Base-by-base conservation (phyloP, 23 tunicate species). In the Botrylloides violaceus region DNA sequence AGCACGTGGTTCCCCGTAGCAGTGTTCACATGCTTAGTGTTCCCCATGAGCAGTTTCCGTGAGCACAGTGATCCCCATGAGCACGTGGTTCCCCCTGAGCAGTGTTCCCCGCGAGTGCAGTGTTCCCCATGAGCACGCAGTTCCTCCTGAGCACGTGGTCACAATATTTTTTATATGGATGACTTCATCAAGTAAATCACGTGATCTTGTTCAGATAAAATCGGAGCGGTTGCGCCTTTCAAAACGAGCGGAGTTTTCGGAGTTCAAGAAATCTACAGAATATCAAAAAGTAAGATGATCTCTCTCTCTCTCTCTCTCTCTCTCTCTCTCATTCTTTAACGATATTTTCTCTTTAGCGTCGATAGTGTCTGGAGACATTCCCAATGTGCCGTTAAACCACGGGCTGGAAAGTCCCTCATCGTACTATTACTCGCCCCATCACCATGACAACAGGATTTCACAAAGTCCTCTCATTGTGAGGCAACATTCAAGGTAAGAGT, bases 231-330 rank as follows among this genome's bases (percentile, higher is more conserved):
- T 21, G 71, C 81, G 12, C 74, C 77, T 23, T 95, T 95, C 61
- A 82, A 80, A 61, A 95, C 99, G 3, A 83, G 96, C 66, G 99
- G 99, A 25, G 99, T 95, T 9, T 95, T 95, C 70, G 99, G 99
- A 0, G 99, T 95, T 3, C 78, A 57, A 9, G 99, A 95, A 68
- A 95, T 95, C 15, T 95, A 95, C 80, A 70, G 96, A 63, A 77
- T 95, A 24, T 81, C 99, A 1, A 95, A 95, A 95, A 83, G 99
- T 95, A 63, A 79, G 80, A 43, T 6, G 62, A 20, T 31, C 7
- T 65, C n/a, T n/a, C n/a, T n/a, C n/a, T n/a, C n/a, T n/a, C n/a
- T n/a, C n/a, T n/a, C n/a, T n/a, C n/a, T n/a, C n/a, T n/a, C n/a
- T n/a, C n/a, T n/a, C n/a, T n/a, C n/a, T n/a, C n/a, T n/a, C n/a